Evolutionary conservation across 1,140 invertebrate species (phyloP).

Genomic region (Drosophila truncata): DNA sequence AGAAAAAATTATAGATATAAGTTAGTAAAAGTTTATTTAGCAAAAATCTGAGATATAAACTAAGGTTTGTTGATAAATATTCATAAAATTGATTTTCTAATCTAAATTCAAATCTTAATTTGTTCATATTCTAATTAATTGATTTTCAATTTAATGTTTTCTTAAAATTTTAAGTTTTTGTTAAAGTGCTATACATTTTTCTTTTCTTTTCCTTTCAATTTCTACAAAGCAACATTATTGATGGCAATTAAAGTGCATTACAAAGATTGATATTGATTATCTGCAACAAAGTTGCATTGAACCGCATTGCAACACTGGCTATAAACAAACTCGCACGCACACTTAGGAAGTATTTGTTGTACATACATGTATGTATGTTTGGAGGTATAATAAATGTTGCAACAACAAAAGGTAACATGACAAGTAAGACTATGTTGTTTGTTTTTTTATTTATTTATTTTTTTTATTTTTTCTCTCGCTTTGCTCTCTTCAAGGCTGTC

Average conservation of each 20-base stretch:
- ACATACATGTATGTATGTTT: constrained; percentile 5
- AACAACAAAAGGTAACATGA: constrained; percentile 45
- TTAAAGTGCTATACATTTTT: not conserved
- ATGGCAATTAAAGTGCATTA: constrained; percentile 26
- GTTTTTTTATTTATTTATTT: constrained; percentile 41
- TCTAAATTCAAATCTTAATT: not conserved
- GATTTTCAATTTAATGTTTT: not conserved
- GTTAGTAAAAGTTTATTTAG: constrained; percentile 2
- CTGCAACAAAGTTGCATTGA: constrained; percentile 33
- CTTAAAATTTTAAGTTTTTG: not conserved
- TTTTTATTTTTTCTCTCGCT: constrained; percentile 15
- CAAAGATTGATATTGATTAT: constrained; percentile 27
- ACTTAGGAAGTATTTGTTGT: constrained; percentile 7
- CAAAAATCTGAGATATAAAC: not conserved
- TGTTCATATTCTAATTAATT: not conserved
- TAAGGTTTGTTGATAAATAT: not conserved
- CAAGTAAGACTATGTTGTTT: constrained; percentile 41
- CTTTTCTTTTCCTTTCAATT: not conserved
- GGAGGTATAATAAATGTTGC: constrained; percentile 50
- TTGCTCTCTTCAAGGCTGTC: constrained; percentile 77
- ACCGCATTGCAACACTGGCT: constrained; percentile 33
- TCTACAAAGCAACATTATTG: constrained; percentile 2
- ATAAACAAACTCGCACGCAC: constrained; percentile 26
- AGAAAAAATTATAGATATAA: not conserved
- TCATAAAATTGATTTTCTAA: too few relatives aligned